These are phyloP conservation scores for Hyperoplus lanceolatus DNA, from an alignment of 2,797 vertebrate genomes.

Conservation along the genomic window DNA sequence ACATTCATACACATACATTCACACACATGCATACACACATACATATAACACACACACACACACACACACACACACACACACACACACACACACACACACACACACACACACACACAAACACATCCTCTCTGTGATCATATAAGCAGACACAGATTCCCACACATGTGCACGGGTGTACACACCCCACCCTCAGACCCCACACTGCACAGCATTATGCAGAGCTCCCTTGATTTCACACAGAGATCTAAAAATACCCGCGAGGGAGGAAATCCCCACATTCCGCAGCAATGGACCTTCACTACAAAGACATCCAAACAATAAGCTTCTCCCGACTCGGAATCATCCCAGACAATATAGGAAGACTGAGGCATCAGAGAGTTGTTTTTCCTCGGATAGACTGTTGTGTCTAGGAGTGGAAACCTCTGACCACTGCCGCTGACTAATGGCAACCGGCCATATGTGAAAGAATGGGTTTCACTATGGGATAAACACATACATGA, in stretches of 20 bases:
- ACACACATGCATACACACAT: constrained; percentile 10
- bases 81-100: not conserved
- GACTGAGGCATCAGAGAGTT: constrained; percentile 80
- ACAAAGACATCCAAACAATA: constrained; percentile 87
- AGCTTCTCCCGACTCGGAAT: constrained; percentile 83
- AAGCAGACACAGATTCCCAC: constrained; percentile 68
- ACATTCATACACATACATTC: constrained; percentile 30
- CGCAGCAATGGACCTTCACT: constrained; percentile 76
- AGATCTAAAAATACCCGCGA: constrained; percentile 83
- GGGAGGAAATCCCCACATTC: constrained; percentile 84
- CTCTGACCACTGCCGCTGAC: constrained; percentile 76
- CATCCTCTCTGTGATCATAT: constrained; percentile 54
- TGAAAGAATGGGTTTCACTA: constrained; percentile 74
- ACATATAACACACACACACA: not conserved
- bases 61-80: no score
- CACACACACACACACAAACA: constrained; percentile 26
- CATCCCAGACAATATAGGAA: constrained; percentile 87
- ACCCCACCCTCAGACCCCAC: constrained; percentile 74
- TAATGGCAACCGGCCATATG: constrained; percentile 80
- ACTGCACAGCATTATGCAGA: constrained; percentile 69
- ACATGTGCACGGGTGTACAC: constrained; percentile 55
- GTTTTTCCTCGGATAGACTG: constrained; percentile 82
- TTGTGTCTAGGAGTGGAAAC: constrained; percentile 87
- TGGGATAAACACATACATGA: constrained; percentile 72
- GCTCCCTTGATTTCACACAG: constrained; percentile 79